Evolutionary conservation across 1,140 invertebrate genomes (phyloP), one percentile per base, ranked within the genome.

Genomic region (Plectus sambesii): DNA sequence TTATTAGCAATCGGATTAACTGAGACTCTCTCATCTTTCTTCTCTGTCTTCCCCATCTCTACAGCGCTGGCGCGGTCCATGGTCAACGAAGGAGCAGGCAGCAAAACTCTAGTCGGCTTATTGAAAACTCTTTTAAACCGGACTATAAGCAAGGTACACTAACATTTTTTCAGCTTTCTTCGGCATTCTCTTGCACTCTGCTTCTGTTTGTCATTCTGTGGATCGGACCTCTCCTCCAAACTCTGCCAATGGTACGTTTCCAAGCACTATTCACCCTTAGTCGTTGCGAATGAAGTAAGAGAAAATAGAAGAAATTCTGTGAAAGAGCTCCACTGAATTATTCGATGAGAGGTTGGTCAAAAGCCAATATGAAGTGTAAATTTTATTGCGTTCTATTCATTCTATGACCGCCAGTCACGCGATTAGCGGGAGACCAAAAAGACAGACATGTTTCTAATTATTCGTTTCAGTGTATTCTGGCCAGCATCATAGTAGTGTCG

Each of bases 1-100:
- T 58, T 78, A 42, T 55, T 76, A 41, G 77, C 76, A 6, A 69
- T 75, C 56, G 76, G 75, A n/a, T 49, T 70, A 9, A 65, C 65
- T n/a, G 75, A 74, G 49, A 47, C 74, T 3, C 43, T 76, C 22
- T 64, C 71, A 25, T 76, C 76, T 2, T 69, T 76, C 49, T 75
- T 75, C 61, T 67, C 67, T 12, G 75, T 76, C 39, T 78, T 74
- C 51, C 73, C 76, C 8, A 70, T 69, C 39, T 55, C 66, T 8
- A 66, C 59, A 42, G 60, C 62, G 6, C 47, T 67, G 6, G 61
- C 59, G 9, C 29, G 70, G 74, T 22, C 75, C 74, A 12, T 76
- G 75, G 8, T 65, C 78, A 56, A 74, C 70, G 27, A 69, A 70
- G 46, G 74, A 66, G 56, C 66, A 69, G 44, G 73, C 72, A 24